Percentiles rank a stretch among this genome's conserved stretches.
These are phyloP conservation scores for Ennomos erosarius DNA, from an alignment of 2,888 invertebrate species.

Conservation along the genomic window DNA sequence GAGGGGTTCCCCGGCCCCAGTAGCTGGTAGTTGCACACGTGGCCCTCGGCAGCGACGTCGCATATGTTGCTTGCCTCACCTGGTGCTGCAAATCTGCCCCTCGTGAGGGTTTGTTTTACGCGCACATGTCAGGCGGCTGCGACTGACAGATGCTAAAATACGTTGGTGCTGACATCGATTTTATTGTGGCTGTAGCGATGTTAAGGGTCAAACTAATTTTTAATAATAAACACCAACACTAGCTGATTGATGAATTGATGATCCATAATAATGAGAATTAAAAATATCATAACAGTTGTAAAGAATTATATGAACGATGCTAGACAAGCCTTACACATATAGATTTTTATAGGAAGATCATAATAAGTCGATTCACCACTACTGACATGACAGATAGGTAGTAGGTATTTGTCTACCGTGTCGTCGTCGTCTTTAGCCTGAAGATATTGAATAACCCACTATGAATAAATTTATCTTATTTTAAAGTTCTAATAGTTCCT, in stretches of 20 bases:
- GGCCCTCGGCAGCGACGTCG: constrained; percentile 48
- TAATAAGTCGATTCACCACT: too few species aligned
- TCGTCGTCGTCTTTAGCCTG: too few species aligned
- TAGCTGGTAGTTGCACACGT: constrained; percentile 62
- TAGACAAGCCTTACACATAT: too few species aligned
- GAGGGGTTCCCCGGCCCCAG: constrained; percentile 67
- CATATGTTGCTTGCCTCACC: constrained; percentile 63
- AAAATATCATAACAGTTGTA: not conserved
- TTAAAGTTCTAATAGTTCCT: too few species aligned
- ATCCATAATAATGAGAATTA: not conserved
- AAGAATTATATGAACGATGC: too few species aligned
- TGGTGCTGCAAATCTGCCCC: constrained; percentile 78
- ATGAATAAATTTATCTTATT: too few species aligned
- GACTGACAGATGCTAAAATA: constrained; percentile 84
- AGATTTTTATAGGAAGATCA: too few species aligned
- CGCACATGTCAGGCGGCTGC: constrained; percentile 82
- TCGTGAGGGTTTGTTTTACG: constrained; percentile 70
- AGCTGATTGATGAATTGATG: not conserved
- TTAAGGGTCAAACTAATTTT: constrained; percentile 18
- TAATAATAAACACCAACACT: constrained; percentile 8
- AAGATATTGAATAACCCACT: too few species aligned
- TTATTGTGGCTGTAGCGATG: constrained; percentile 60
- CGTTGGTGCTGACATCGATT: constrained; percentile 76
- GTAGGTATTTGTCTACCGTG: too few species aligned
- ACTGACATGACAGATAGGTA: too few species aligned